Evolutionary conservation across 1,140 invertebrate species (phyloP).

Genomic region (Brachionus sp.): DNA sequence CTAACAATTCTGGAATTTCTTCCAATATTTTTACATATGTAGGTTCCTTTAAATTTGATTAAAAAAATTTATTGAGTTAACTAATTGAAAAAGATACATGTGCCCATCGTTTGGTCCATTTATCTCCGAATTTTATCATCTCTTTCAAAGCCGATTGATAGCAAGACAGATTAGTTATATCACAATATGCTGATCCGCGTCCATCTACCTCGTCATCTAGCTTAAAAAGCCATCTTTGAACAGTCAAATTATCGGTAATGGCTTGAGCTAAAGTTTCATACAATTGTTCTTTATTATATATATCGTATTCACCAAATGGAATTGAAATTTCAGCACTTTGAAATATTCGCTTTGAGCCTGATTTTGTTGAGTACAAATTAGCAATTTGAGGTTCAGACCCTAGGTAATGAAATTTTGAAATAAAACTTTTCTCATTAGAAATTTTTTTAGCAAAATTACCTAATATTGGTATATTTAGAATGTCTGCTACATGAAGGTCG

Average conservation of each 20-base stretch:
- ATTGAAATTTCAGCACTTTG: conserved; percentile 54
- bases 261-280: conserved; percentile 58
- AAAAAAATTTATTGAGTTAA: conserved; percentile 47
- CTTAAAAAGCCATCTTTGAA: conserved; percentile 59
- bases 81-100: conserved; percentile 49
- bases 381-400: conserved; percentile 56
- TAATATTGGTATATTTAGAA: conserved; percentile 55
- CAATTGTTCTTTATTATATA: conserved; percentile 57
- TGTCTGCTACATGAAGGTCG: conserved; percentile 56
- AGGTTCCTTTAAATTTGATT: conserved; percentile 52
- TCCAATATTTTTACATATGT: conserved; percentile 57
- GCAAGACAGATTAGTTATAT: conserved; percentile 55
- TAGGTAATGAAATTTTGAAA: not conserved
- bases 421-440: not conserved
- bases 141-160: conserved; percentile 58
- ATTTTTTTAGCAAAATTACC: conserved; percentile 1
- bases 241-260: conserved; percentile 56
- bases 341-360: conserved; percentile 59
- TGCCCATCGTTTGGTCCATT: conserved; percentile 60
- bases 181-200: conserved; percentile 57
- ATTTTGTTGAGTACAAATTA: conserved; percentile 57
- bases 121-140: conserved; percentile 56
- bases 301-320: conserved; percentile 57
- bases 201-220: conserved; percentile 58
- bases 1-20: conserved; percentile 55